Base-by-base conservation (phyloP, 2,113 vertebrate species). In the Gasterosteus aculeatus region DNA sequence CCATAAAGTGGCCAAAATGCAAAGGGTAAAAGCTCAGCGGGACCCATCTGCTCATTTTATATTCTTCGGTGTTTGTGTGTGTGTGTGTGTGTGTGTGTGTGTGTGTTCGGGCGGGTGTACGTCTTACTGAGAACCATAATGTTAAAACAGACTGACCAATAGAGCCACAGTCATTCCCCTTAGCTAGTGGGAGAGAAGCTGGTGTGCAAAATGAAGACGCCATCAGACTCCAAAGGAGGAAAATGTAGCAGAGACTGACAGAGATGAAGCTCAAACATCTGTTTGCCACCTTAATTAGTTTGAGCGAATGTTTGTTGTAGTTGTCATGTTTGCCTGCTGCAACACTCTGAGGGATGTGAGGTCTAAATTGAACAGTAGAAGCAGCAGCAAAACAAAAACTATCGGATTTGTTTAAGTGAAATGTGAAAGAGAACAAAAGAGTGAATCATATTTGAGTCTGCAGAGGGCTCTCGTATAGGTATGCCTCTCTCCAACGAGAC, bases 251-350 rank as follows among this genome's bases (percentile, higher is more conserved):
- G 60, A 53, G 41, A 78, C 78, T 68, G 56, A 84, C 68, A 77
- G 70, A 49, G 57, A 5, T 60, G 22, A 19, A 87, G 83, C 70
- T 57, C 54, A 78, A 85, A 85, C 86, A 90, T 87, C 86, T 88
- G 86, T 69, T 89, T 85, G 49, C 77, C 80, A 78, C 41, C 47
- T 71, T 82, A 86, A 86, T 87, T 83, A 77, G 56, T 83, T 19
- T 64, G 44, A 68, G 53, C 65, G 51, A 62, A 62, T 51, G 35
- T 75, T 81, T 64, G 39, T 51, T 79, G 64, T 53, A 41, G 46
- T 69, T 82, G 66, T 59, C 63, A 76, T 31, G 3, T 44, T 41
- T 41, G 16, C 22, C 22, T 10, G 44, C 69, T 74, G 72, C 29
- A 70, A 67, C 44, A 67, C 1, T 71, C 41, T 31, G 53, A 59